phyloP scores from a whole-genome alignment of 2,113 vertebrate genomes.

The Myotis davidii region DNA sequence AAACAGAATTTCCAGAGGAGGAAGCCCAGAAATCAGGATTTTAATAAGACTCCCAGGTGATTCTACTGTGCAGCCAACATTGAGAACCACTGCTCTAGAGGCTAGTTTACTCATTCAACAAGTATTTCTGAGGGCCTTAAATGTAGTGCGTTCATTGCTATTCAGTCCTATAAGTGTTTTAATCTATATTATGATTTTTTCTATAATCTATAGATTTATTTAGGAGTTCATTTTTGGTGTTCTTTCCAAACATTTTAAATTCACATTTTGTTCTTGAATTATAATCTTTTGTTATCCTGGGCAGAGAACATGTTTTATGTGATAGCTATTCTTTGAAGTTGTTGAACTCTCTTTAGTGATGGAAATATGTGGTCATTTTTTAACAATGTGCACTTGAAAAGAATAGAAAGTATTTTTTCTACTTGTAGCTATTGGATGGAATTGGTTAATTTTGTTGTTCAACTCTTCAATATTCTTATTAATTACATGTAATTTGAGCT shows the following conservation, averaged over 20 bases:
- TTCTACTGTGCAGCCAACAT: no score
- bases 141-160: not conserved
- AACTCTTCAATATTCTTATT: constrained; percentile 4
- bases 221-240: not conserved
- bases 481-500: constrained; percentile 13
- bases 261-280: constrained; percentile 40
- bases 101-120: not conserved
- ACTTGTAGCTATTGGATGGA: not conserved
- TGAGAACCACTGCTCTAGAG: not conserved
- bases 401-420: not conserved
- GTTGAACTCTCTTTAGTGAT: constrained; percentile 46
- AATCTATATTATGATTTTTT: constrained; percentile 34
- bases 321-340: not conserved
- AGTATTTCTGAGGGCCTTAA: not conserved
- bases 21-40: no score
- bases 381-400: not conserved
- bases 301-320: not conserved
- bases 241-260: not conserved
- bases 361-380: constrained; percentile 18
- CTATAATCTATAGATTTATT: not conserved
- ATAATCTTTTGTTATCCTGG: not conserved
- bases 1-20: no score
- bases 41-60: no score
- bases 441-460: constrained; percentile 9
- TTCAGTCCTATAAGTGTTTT: constrained; percentile 13